phyloP scores from a whole-genome alignment of 2,888 invertebrate species.

The Drepanosiphum platanoidis region DNA sequence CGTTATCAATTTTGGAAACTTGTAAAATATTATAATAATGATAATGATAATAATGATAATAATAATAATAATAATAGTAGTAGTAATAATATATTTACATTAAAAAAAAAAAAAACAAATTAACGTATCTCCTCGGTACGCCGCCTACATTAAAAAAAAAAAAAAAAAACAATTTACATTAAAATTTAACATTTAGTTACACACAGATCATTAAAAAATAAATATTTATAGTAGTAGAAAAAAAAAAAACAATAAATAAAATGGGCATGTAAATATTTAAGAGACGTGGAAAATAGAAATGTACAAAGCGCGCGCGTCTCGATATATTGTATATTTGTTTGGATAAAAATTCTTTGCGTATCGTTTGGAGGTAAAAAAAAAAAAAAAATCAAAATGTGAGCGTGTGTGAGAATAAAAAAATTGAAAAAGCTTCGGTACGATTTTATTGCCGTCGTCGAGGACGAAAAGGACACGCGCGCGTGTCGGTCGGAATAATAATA shows the following conservation, averaged over 20 bases:
- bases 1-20: slow-evolving; percentile 2
- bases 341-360: too few species aligned
- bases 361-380: not conserved
- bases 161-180: slow-evolving; percentile 57
- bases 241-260: slow-evolving; percentile 50
- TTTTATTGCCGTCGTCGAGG: too few species aligned
- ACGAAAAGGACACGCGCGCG: too few species aligned
- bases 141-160: slow-evolving; percentile 44
- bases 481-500: too few species aligned
- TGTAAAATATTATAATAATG: slow-evolving; percentile 5
- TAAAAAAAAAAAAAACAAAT: slow-evolving; percentile 54
- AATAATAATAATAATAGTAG: slow-evolving; percentile 2
- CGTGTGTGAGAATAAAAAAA: too few species aligned
- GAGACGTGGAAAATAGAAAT: slow-evolving; percentile 17
- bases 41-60: slow-evolving; percentile 18
- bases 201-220: slow-evolving; percentile 59
- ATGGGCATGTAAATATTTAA: slow-evolving; percentile 30
- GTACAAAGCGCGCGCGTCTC: not conserved
- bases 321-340: too few species aligned
- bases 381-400: not conserved
- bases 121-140: slow-evolving; percentile 32
- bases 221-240: slow-evolving; percentile 45
- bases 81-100: slow-evolving; percentile 54
- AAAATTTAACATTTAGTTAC: slow-evolving; percentile 55
- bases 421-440: too few species aligned